Percentiles rank a stretch among this genome's conserved stretches.
phyloP scores from a whole-genome alignment of 2,797 vertebrate genomes.

The Lithobates sylvaticus region DNA sequence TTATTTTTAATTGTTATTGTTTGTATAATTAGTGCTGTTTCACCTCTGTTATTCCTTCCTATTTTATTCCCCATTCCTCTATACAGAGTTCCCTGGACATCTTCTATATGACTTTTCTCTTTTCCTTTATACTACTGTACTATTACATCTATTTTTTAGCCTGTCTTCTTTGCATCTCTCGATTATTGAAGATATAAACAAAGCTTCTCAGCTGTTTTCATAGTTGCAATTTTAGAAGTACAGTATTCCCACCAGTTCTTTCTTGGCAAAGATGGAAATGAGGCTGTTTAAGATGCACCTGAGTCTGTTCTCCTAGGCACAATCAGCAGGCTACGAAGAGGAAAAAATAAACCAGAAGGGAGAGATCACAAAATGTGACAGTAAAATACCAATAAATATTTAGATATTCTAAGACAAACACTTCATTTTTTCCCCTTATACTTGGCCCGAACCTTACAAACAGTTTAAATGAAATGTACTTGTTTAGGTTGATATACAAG shows the following conservation, averaged over 20 bases:
- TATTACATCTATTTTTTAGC: slow-evolving; percentile 27
- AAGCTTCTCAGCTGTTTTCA: slow-evolving; percentile 46
- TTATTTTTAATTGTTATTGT: background rate
- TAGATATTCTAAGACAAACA: slow-evolving; percentile 35
- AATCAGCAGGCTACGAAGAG: slow-evolving; percentile 39
- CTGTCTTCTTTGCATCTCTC: slow-evolving; percentile 17
- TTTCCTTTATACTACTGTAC: slow-evolving; percentile 3
- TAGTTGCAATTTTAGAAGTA: slow-evolving; percentile 43
- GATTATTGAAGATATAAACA: slow-evolving; percentile 47
- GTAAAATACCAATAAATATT: slow-evolving; percentile 54
- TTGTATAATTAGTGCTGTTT: background rate
- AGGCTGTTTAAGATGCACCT: slow-evolving; percentile 58
- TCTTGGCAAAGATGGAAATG: slow-evolving; percentile 54
- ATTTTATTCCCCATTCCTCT: slow-evolving; percentile 9
- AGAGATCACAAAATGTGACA: slow-evolving; percentile 47
- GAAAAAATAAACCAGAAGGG: slow-evolving; percentile 38
- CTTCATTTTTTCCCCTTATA: slow-evolving; percentile 23
- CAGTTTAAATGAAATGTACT: background rate
- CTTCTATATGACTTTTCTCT: slow-evolving; percentile 5
- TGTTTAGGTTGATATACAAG: background rate
- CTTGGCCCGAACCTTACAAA: background rate
- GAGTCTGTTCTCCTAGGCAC: slow-evolving; percentile 41
- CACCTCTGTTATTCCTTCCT: background rate
- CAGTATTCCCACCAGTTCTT: slow-evolving; percentile 52
- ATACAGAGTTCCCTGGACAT: background rate